A percentile compares a stretch with the other conserved stretches of the same genome.
Conservation (phyloP, 2,113 vertebrate species). For the Tretioscincus oriximinensis region DNA sequence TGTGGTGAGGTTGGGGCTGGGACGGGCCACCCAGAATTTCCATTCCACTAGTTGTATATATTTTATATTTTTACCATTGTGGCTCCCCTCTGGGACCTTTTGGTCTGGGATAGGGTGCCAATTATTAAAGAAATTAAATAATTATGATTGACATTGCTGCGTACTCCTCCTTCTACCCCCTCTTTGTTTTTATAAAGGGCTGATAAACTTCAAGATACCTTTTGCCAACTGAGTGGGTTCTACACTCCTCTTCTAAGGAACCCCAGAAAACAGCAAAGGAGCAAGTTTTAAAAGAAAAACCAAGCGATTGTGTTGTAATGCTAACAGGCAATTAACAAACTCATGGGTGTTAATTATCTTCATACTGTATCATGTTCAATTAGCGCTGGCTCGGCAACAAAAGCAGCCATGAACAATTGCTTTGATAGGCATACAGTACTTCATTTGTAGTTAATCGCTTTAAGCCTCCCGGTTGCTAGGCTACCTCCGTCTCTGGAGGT, state of each 20-base stretch:
- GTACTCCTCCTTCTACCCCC: slow-evolving; percentile 4
- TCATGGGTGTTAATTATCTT: slow-evolving; percentile 89
- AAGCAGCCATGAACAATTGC: slow-evolving; percentile 85
- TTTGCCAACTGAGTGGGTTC: slow-evolving; percentile 67
- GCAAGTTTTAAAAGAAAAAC: slow-evolving; percentile 72
- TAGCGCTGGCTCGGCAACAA: slow-evolving; percentile 87
- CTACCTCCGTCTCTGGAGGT: slow-evolving; percentile 84
- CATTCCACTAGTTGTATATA: too few species aligned
- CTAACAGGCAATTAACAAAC: slow-evolving; percentile 90
- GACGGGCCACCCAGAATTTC: too few species aligned
- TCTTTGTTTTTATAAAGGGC: slow-evolving; percentile 59
- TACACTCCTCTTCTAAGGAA: slow-evolving; percentile 65
- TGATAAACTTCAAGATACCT: slow-evolving; percentile 71
- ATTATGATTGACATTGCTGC: slow-evolving; percentile 23
- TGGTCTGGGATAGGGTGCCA: too few species aligned
- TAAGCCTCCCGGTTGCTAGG: slow-evolving; percentile 89
- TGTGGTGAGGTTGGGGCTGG: too few species aligned
- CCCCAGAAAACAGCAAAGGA: slow-evolving; percentile 68
- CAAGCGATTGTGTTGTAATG: slow-evolving; percentile 80
- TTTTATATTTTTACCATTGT: too few species aligned
- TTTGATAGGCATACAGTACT: slow-evolving; percentile 87
- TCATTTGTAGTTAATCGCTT: slow-evolving; percentile 93
- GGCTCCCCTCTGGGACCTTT: too few species aligned
- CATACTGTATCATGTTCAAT: slow-evolving; percentile 89
- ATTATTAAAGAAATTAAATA: too few species aligned